Base-by-base conservation (phyloP, 2,888 invertebrate genomes). In the Lasioglossum villosulum region DNA sequence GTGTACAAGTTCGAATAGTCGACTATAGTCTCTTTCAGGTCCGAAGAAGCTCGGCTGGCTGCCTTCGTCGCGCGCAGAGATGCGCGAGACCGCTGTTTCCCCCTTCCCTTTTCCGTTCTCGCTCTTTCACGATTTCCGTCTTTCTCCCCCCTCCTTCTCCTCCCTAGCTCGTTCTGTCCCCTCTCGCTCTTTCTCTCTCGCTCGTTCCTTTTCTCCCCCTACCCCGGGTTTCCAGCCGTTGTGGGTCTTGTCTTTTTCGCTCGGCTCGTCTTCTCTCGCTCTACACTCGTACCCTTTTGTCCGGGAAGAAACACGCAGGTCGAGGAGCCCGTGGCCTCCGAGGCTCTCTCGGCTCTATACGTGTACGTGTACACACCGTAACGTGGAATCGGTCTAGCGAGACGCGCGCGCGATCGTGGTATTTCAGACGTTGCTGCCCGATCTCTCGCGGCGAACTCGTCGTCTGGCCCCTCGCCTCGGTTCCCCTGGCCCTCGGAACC, bases 61-160 rank as follows among this genome's bases (percentile, higher is more conserved):
- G 90, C 83, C 88, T 87, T 86, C 90, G 89, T 90, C 87, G 89
- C 88, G 90, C 89, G 87, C 86, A 89, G 86, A 90, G 84, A 91
- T 89, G 90, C 89, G 88, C 87, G 86, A 89, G 91, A 88, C 79
- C 88, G 89, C 83, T 71, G 74, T 82, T 80, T 84, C 37, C 81
- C 80, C 81, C 82, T 78, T 73, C 85, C 86, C 70, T 79, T 79
- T 68, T 39, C 14, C 72, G 45, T 78, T 59, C 63, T 12, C 68
- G n/a, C 77, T 72, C 45, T 66, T 71, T 82, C 72, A 59, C 27
- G 75, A 77, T 56, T 48, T 78, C 76, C 78, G 78, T 72, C 81
- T 63, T 30, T 71, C 78, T 45, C 48, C 39, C 63, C 52, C 48
- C 66, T 34, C 66, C 66, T 19, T 37, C 37, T 37, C 66, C 66